Base-by-base conservation (phyloP, 2,797 vertebrate species). In the Oreonectes daqikongensis region DNA sequence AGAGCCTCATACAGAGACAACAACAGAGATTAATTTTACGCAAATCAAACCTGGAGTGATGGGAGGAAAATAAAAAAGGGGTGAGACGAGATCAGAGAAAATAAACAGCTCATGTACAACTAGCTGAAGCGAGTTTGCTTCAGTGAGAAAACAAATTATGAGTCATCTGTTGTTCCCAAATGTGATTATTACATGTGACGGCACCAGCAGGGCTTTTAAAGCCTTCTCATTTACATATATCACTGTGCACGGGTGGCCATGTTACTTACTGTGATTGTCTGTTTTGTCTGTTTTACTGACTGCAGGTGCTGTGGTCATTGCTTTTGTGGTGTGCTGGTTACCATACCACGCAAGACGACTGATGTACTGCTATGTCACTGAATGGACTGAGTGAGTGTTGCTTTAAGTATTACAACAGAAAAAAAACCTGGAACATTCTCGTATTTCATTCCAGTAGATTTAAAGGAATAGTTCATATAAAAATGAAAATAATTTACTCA, bases 291-390 rank as follows among this genome's bases (percentile, higher is more conserved):
- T 11, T 48, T 67, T 17, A 40, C 6, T 14, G 28, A 72, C 44
- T 71, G 2, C 86, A 99, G 97, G 96, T 59, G 96, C 92, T 0
- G 97, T 99, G 87, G 96, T 99, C 80, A 92, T 98, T 0, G 97
- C 97, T 72, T 99, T 99, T 0, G 96, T 98, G 87, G 93, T 98
- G 80, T 99, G 97, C 90, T 98, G 96, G 96, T 92, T 98, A 84
- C 97, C 97, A 0, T 99, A 99, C 84, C 96, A 99, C 6, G 86
- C 92, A 0, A 93, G 97, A 4, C 93, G 97, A 0, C 94, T 99
- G 85, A 98, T 99, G 97, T 99, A 94, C 81, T 98, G 96, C 92
- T 98, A 98, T 0, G 52, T 96, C 50, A 92, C 94, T 0, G 84
- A 94, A 2, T 99, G 96, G 97, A 92, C 96, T 57, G 86, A 92